phyloP scores from a whole-genome alignment of 2,113 vertebrate genomes.

The Chloebia gouldiae region DNA sequence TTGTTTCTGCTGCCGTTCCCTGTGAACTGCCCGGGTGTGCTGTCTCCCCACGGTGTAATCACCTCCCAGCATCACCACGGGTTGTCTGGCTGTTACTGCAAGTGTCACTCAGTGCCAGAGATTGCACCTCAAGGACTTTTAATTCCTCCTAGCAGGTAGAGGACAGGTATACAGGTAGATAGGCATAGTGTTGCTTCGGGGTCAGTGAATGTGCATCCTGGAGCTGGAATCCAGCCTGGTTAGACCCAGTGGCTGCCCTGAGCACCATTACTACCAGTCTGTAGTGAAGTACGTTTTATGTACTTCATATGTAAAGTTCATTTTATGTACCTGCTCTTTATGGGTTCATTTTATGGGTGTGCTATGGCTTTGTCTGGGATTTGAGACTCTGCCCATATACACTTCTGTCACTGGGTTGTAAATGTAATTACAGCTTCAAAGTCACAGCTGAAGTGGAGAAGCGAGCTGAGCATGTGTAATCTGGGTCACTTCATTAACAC shows the following conservation, averaged over 20 bases:
- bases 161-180: fast-evolving
- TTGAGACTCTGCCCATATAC: neutral
- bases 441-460: neutral
- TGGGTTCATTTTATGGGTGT: neutral
- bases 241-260: neutral
- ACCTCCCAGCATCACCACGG: fast-evolving
- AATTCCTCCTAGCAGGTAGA: neutral
- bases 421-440: neutral
- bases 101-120: neutral
- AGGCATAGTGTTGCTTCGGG: neutral
- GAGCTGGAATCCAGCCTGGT: neutral
- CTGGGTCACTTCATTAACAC: neutral
- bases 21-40: fast-evolving
- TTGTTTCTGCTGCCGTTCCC: fast-evolving
- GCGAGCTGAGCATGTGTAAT: fast-evolving
- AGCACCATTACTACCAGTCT: neutral
- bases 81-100: fast-evolving
- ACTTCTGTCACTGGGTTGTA: neutral
- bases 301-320: too few species aligned
- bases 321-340: too few species aligned
- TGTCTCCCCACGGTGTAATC: fast-evolving
- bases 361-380: neutral
- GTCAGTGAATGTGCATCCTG: neutral
- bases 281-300: neutral
- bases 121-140: neutral